Conservation (phyloP, 2,888 invertebrate genomes). For the Drosophila algonquin region DNA sequence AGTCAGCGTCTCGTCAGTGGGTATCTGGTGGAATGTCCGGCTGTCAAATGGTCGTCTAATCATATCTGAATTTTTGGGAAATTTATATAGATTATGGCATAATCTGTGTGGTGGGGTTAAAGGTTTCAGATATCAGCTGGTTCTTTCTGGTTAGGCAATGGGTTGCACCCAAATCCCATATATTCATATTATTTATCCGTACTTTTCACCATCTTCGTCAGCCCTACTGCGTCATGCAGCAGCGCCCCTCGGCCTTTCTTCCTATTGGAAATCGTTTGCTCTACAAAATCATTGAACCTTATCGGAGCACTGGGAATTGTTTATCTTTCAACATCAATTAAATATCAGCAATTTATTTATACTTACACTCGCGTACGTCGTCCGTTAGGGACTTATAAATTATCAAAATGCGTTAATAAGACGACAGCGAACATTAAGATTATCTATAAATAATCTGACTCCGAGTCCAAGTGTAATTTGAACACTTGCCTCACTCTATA, state of each 20-base stretch:
- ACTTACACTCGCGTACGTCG: conserved; percentile 42
- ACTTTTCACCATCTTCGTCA: too few relatives aligned
- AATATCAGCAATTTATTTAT: conserved; percentile 54
- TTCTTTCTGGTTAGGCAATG: neutral
- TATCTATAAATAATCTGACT: conserved; percentile 58
- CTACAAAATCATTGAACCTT: neutral
- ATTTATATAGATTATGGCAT: neutral
- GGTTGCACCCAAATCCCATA: too few relatives aligned
- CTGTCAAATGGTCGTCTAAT: neutral
- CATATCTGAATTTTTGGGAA: neutral
- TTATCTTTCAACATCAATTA: conserved; percentile 47
- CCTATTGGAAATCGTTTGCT: too few relatives aligned
- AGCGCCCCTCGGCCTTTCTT: neutral
- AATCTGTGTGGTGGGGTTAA: neutral
- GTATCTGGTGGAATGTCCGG: neutral
- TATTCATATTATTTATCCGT: too few relatives aligned
- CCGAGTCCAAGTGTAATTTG: conserved; percentile 37
- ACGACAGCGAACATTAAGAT: conserved; percentile 60
- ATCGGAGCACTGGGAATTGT: conserved; percentile 8
- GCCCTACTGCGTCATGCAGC: too few relatives aligned
- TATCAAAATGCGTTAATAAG: conserved; percentile 57
- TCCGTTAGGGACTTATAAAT: conserved; percentile 54
- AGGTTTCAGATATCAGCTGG: neutral
- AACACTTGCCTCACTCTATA: conserved; percentile 37
- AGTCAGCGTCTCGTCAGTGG: neutral